Conservation (phyloP, 1,140 invertebrate genomes). For the Manduca sexta region DNA sequence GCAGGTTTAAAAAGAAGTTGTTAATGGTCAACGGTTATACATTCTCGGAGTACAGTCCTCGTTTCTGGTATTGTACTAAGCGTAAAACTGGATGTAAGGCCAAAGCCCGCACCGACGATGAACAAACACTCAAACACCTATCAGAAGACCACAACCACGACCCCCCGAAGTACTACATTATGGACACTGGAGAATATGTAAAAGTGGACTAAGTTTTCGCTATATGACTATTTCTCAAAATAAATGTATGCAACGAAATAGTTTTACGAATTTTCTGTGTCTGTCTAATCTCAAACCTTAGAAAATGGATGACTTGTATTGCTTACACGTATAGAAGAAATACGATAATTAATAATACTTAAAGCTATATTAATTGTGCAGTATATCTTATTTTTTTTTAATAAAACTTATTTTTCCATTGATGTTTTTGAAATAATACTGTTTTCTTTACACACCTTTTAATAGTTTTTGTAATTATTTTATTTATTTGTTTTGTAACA, state of each 20-base stretch:
- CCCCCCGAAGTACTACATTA: constrained; percentile 26
- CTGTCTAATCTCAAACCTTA: no score
- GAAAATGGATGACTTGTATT: no score
- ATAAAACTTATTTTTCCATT: background rate
- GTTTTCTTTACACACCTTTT: no score
- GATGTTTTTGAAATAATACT: no score
- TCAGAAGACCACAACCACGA: constrained; percentile 31
- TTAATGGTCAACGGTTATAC: constrained; percentile 28
- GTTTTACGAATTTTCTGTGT: no score
- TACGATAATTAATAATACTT: no score
- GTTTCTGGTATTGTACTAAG: constrained; percentile 32
- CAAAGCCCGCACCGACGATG: constrained; percentile 14
- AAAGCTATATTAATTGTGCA: background rate
- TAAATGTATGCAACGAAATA: no score
- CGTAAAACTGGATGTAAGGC: constrained; percentile 17
- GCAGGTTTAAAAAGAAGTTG: constrained; percentile 17
- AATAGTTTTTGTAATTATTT: no score
- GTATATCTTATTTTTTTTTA: background rate
- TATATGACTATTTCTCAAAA: no score
- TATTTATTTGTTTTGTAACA: no score
- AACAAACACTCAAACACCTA: constrained; percentile 1
- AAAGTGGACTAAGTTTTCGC: constrained; percentile 17
- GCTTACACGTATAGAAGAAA: no score
- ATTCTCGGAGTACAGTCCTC: constrained; percentile 22
- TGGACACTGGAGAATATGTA: constrained; percentile 26